Evolutionary conservation across 1,140 invertebrate species (phyloP), one percentile per base, ranked within the genome.

Genomic region (Charaxes varanes): DNA sequence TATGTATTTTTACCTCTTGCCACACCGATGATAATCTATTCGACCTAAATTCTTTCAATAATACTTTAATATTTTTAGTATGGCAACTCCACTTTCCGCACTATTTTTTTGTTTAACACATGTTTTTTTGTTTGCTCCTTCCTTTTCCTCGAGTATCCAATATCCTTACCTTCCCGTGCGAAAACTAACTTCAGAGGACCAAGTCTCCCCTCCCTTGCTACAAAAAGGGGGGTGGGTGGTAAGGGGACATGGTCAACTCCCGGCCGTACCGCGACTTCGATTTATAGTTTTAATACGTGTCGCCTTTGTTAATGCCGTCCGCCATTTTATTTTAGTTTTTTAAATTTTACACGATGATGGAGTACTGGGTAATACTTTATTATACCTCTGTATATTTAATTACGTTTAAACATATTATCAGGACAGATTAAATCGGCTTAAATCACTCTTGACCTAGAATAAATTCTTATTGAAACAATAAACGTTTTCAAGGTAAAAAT

Each of bases 191-290:
- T 54, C 53, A 57, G 49, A 60, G 54, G 49, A 43, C 46, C 54
- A 53, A 58, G 54, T 54, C 43, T 56, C 50, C 55, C 61, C 53
- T 60, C 62, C 60, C 58, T 58, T 55, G 51, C 28, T 51, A 31
- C 42, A 30, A 36, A 49, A 54, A 43, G 58, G 66, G 64, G 60
- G 62, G 50, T 61, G 54, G 61, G 49, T 60, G 55, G 53, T 47
- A 43, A 49, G 52, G 62, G 62, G 66, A 62, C 62, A 63, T 68
- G 66, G 65, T 71, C 68, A 67, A 67, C 46, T 55, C 52, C 56
- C 60, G 47, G 56, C 49, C 62, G 53, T 49, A 56, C 41, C 56
- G 59, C 57, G 59, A 66, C 60, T 62, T 57, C 51, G 53, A 60
- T 57, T 60, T 60, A 62, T 60, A 56, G 55, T 60, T 56, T 65